A percentile compares a stretch with the other conserved stretches of the same genome.
Conservation (phyloP, 2,113 vertebrate species). For the Phaethornis superciliosus region DNA sequence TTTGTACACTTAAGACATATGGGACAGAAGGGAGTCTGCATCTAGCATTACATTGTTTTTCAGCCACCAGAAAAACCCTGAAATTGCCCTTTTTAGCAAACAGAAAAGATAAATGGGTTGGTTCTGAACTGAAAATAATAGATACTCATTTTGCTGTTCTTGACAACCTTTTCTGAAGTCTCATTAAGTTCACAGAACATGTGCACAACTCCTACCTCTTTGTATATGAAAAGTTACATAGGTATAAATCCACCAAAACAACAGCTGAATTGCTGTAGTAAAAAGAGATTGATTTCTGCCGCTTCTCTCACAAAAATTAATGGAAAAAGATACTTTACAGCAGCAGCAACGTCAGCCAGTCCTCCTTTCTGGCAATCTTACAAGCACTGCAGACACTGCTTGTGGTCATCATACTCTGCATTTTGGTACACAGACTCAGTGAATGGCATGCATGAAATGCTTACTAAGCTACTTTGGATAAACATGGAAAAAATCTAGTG, state of each 20-base stretch:
- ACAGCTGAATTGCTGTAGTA: not conserved
- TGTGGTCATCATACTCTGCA: slow-evolving; percentile 30
- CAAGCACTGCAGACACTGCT: not conserved
- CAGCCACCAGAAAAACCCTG: slow-evolving; percentile 21
- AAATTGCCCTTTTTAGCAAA: slow-evolving; percentile 49
- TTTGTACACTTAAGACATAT: slow-evolving; percentile 52
- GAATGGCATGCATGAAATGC: slow-evolving; percentile 53
- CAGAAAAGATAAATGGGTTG: slow-evolving; percentile 35
- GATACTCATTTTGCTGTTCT: not conserved
- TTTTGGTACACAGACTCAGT: slow-evolving; percentile 63
- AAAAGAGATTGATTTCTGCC: slow-evolving; percentile 16
- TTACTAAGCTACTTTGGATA: slow-evolving; percentile 71
- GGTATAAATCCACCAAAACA: not conserved
- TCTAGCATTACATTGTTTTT: slow-evolving; percentile 24
- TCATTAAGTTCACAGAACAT: slow-evolving; percentile 15
- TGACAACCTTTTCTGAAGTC: slow-evolving; percentile 33
- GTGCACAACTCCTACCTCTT: not conserved
- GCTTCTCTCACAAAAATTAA: slow-evolving; percentile 9
- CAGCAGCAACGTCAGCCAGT: not conserved
- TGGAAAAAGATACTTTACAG: not conserved
- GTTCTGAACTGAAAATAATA: slow-evolving; percentile 10
- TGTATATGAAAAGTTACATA: not conserved
- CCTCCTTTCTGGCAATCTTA: not conserved
- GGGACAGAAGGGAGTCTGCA: slow-evolving; percentile 42
- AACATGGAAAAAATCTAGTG: slow-evolving; percentile 76